Conservation (phyloP, 1,140 invertebrate species). For the Myzus persicae region DNA sequence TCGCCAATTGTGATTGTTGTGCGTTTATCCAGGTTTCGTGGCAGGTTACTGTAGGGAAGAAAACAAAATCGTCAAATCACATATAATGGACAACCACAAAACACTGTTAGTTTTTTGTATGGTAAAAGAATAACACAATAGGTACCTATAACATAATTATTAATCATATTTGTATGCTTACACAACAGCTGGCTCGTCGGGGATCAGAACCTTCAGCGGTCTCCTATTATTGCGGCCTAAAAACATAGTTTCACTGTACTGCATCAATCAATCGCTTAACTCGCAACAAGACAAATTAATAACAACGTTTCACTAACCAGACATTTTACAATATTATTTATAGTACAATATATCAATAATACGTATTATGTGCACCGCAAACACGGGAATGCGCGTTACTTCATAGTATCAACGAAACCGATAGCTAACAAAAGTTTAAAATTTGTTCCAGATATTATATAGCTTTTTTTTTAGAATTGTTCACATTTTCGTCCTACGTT, state of each 20-base stretch:
- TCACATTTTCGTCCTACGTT: background rate
- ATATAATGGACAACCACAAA: background rate
- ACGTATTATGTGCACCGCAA: background rate
- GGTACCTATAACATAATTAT: background rate
- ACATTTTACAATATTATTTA: constrained; percentile 37
- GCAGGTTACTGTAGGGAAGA: constrained; percentile 70
- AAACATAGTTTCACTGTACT: constrained; percentile 42
- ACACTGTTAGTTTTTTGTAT: background rate
- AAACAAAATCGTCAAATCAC: background rate
- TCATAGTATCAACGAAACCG: background rate
- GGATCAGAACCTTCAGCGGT: constrained; percentile 33
- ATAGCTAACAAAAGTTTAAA: background rate
- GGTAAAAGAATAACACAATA: background rate
- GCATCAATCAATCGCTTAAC: background rate
- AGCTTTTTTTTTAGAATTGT: background rate
- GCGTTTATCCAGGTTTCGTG: constrained; percentile 83
- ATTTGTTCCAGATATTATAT: background rate
- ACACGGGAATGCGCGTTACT: background rate
- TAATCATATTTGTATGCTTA: background rate
- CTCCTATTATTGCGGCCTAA: constrained; percentile 48
- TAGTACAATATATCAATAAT: background rate
- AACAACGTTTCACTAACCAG: constrained; percentile 54
- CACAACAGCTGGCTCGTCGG: constrained; percentile 15
- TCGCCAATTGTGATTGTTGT: constrained; percentile 88
- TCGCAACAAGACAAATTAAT: constrained; percentile 5